Evolutionary conservation across 1,140 invertebrate genomes (phyloP), one percentile per base, ranked within the genome.

Genomic region (Ceratosolen solmsi): DNA sequence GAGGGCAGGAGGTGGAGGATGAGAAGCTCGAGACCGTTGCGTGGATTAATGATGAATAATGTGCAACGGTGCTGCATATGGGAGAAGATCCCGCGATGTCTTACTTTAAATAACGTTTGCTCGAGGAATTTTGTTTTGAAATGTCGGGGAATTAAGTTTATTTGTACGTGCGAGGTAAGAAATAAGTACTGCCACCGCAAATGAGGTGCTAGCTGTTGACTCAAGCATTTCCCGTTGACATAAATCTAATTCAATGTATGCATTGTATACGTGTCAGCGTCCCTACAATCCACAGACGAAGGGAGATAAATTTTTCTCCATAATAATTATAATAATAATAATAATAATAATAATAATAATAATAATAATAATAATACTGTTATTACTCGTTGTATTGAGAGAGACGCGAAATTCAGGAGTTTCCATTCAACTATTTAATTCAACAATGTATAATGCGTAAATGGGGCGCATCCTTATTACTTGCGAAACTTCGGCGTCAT

Each of bases 11-110:
- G 22, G 27, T 17, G 27, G 68, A 46, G 68, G 38, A 5, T 8
- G 13, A 54, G 49, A 11, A 22, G 15, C 4, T 0, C 0, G 7
- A 5, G 56, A 46, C n/a, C 9, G 74, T 22, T n/a, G 38, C 25
- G 58, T 22, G 58, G 49, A 79, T 70, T 79, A 79, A 79, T 54
- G 76, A 79, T 70, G 60, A 70, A 79, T 70, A 79, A 79, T 79
- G 30, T 54, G 33, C 46, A 3, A 51, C 25, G 71, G 13, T 27
- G 54, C 33, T 13, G n/a, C 33, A 25, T 17, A 58, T 11, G 56
- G n/a, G 25, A 41, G 60, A 33, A 15, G 33, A 25, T 63, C 13
- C 1, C 27, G 27, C 11, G 30, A 63, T 63, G 30, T 60, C 30
- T 63, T 33, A 63, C 30, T 63, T 30, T 27, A 75, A 58, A 58